Base-by-base conservation (phyloP, 2,113 vertebrate species). In the Lampris megalopsis region DNA sequence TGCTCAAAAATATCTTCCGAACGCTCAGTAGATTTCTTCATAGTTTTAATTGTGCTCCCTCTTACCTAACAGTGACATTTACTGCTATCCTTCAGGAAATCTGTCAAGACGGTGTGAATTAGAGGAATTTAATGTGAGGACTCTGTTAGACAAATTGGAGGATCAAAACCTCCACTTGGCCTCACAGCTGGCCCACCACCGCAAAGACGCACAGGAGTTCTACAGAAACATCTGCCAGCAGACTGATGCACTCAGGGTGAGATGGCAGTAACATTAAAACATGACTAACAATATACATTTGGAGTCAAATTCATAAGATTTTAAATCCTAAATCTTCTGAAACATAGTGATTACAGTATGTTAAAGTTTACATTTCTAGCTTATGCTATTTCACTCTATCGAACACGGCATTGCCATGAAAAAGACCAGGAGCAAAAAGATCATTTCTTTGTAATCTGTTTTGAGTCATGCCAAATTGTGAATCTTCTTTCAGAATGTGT, bases 91-190 rank as follows among this genome's bases (percentile, higher is more conserved):
- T 76, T 6, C 86, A 97, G 96, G 86, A 1, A 52, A 73, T 4
- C 53, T 1, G 2, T 73, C 24, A 0, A 2, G 71, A 0, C 38
- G 56, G 10, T 76, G 77, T 73, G 87, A 94, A 13, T 91, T 99
- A 80, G 96, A 98, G 89, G 95, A 97, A 79, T 97, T 98, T 89
- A 97, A 95, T 2, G 92, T 98, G 4, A 94, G 91, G 9, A 99
- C 97, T 0, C 90, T 99, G 37, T 98, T 96, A 0, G 95, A 98
- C 84, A 99, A 99, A 88, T 94, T 99, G 2, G 96, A 99, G 77
- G 98, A 99, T 72, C 97, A 98, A 89, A 98, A 93, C 24, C 79
- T 99, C 9, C 96, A 97, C n/a, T 60, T 98, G 75, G 95, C 95
- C 0, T 94, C 96, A 3, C 97, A 98, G 84, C 90, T 99, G 82